Base-by-base conservation (phyloP, 2,888 invertebrate species). In the Perdita meconis region DNA sequence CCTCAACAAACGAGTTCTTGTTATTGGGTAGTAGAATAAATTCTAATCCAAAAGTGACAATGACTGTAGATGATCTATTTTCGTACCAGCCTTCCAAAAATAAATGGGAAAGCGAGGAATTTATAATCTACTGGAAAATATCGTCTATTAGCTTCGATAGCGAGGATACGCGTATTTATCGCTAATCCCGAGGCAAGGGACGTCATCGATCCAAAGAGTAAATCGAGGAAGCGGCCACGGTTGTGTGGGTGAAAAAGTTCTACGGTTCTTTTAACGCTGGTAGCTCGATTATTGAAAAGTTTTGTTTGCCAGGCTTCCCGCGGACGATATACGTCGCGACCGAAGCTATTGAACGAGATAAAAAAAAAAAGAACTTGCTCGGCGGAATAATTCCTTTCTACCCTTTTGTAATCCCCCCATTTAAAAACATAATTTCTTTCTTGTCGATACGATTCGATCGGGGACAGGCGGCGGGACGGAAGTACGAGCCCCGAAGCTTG, bases 281-380 rank as follows among this genome's bases (percentile, higher is more conserved):
- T 30, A 24, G 26, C 16, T 4, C 8, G 65, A 69, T 69, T 64
- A 64, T 53, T 65, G 65, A 65, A 65, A 36, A 64, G 40, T 68
- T 53, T 42, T 22, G 34, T 16, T 51, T 30, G 1, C 8, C 26
- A 12, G 12, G 12, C 47, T 8, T 10, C 47, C 19, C 47, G 16
- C 3, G 22, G 22, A 19, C 47, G 47, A 47, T 47, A 47, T 19
- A 8, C 44, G 44, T 2, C 44, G 44, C 44, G 44, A 13, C 19
- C 40, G 16, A 8, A 8, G 16, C 10, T 3, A 10, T 10, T n/a
- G 24, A 8, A 26, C 6, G 40, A 24, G 26, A 42, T 59, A 26
- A 16, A 40, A 16, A 16, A 16, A 42, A 42, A 26, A 16, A 40
- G 12, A 16, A 12, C 16, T 42, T 47, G 16, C n/a, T 8, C 60